These are phyloP conservation scores for Melinaea menophilus DNA, from an alignment of 2,888 invertebrate species.

Conservation along the genomic window DNA sequence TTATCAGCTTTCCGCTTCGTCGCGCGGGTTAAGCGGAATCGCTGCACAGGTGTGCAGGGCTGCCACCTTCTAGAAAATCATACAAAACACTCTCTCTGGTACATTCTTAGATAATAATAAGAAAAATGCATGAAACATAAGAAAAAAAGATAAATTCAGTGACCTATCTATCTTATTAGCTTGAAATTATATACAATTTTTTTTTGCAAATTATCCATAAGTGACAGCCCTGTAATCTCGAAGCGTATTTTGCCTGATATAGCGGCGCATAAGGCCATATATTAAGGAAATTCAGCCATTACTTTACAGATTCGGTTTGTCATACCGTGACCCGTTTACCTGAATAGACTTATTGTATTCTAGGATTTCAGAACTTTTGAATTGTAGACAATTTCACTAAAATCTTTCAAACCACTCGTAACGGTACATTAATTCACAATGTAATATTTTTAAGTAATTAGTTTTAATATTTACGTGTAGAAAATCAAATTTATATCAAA, in stretches of 20 bases:
- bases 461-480: too few relatives aligned
- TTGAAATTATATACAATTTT: background rate
- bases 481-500: too few relatives aligned
- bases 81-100: too few relatives aligned
- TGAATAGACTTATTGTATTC: background rate
- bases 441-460: too few relatives aligned
- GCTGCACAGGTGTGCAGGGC: constrained; percentile 29
- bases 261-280: constrained; percentile 40
- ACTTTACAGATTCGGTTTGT: constrained; percentile 37
- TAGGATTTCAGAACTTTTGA: background rate
- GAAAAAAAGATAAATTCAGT: too few relatives aligned
- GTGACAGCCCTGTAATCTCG: constrained; percentile 24
- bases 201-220: background rate
- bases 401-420: too few relatives aligned
- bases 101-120: too few relatives aligned
- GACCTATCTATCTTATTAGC: too few relatives aligned
- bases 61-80: constrained; percentile 6
- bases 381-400: too few relatives aligned
- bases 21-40: constrained; percentile 40
- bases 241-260: constrained; percentile 30
- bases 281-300: constrained; percentile 49
- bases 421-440: too few relatives aligned
- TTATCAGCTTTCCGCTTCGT: constrained; percentile 52
- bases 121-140: too few relatives aligned
- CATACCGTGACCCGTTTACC: constrained; percentile 25